phyloP scores from a whole-genome alignment of 1,140 invertebrate genomes.

The Caenorhabditis briggsae region DNA sequence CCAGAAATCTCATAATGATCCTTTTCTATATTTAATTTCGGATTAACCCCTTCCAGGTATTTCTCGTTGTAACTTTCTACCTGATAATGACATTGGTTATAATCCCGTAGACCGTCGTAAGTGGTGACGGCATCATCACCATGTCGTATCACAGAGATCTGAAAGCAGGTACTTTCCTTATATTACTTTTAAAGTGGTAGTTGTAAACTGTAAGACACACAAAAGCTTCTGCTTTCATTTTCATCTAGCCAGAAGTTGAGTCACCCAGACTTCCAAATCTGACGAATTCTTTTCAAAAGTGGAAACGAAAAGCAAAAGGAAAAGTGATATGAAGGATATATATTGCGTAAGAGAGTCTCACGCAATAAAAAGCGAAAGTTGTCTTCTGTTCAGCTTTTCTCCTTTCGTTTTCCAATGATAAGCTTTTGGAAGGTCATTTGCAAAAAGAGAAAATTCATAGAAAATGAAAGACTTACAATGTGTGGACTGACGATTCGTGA shows the following conservation, averaged over 20 bases:
- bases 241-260: neutral
- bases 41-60: too few relatives aligned
- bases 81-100: conserved; percentile 73
- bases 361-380: neutral
- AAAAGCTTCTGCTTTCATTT: neutral
- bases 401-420: neutral
- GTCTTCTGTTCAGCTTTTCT: neutral
- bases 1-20: neutral
- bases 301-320: neutral
- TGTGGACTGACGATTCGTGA: conserved; percentile 72
- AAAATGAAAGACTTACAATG: conserved; percentile 65
- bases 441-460: neutral
- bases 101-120: conserved; percentile 64
- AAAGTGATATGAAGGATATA: conserved; percentile 30
- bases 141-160: conserved; percentile 70
- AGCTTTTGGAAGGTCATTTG: conserved; percentile 49
- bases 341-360: neutral
- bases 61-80: neutral
- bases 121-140: conserved; percentile 63
- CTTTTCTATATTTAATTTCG: neutral
- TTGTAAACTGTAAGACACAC: conserved; percentile 25
- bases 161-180: neutral
- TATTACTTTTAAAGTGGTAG: conserved; percentile 7
- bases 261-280: conserved; percentile 11
- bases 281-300: conserved; percentile 14